Evolutionary conservation across 1,140 invertebrate species (phyloP).

Genomic region (honey bee (Apis mellifera)): DNA sequence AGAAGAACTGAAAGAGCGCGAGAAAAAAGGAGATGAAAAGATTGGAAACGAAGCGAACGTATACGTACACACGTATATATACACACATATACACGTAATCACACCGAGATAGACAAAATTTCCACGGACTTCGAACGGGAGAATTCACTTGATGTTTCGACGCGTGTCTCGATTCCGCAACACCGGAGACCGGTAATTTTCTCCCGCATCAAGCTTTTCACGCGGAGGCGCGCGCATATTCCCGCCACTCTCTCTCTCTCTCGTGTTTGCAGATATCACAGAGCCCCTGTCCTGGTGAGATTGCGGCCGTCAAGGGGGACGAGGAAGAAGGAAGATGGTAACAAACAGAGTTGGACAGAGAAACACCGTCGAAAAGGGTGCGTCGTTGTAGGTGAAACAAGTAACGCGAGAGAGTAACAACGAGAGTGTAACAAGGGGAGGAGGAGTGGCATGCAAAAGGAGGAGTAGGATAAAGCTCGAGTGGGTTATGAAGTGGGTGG

Average conservation of each 20-base stretch:
- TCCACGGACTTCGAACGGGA: background rate
- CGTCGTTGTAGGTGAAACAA: too few species aligned
- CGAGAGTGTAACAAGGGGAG: too few species aligned
- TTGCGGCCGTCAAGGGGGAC: background rate
- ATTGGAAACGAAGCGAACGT: too few species aligned
- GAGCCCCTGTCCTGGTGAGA: background rate
- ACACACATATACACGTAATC: too few species aligned
- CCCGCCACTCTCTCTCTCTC: background rate
- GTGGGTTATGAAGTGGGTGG: too few species aligned
- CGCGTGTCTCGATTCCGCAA: background rate
- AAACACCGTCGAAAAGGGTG: background rate
- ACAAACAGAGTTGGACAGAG: background rate
- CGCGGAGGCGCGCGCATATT: background rate
- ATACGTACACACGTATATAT: too few species aligned
- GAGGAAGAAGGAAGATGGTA: background rate
- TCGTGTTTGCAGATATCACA: slow-evolving; percentile 21
- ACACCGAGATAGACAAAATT: background rate
- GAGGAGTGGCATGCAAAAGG: too few species aligned
- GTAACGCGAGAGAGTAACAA: too few species aligned
- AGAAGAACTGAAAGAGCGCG: too few species aligned
- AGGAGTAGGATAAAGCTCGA: too few species aligned
- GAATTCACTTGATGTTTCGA: background rate
- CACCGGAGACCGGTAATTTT: slow-evolving; percentile 1
- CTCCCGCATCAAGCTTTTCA: background rate
- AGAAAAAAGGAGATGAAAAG: too few species aligned